Base-by-base conservation (phyloP, 2,888 invertebrate species). In the Apeira syringaria region DNA sequence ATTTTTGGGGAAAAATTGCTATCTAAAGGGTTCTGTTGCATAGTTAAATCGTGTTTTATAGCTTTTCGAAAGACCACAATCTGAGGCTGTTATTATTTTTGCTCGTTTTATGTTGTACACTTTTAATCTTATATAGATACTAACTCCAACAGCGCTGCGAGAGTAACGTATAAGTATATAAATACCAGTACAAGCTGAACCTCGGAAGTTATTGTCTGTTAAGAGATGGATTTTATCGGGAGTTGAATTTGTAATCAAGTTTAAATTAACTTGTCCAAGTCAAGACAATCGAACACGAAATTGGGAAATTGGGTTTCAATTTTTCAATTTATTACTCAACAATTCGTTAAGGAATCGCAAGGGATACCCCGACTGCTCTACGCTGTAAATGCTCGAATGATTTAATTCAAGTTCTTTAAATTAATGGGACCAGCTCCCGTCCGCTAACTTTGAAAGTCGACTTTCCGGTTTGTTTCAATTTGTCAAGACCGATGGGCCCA, bases 401-500 rank as follows among this genome's bases (percentile, higher is more conserved):
- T 80, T 85, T 77, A 78, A 84, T 83, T 80, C 72, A 76, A 83
- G 72, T 81, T 83, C 68, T 77, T 74, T 73, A 68, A 79, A 81
- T 85, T 84, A 83, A 85, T 83, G 80, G 45, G 78, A 77, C 80
- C 67, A 66, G 64, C 68, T 70, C 66, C 67, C 70, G 69, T 70
- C 76, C 74, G 61, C 59, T 62, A 76, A 83, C 70, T 84, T 77
- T 61, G 61, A 49, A 74, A 77, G 69, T 72, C 68, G 73, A 84
- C 80, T 83, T 82, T 74, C 60, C 73, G 77, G 79, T 80, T 82
- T 80, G 80, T 83, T 80, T 76, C 77, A 83, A 85, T 85, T 85
- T 83, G 78, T 81, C 76, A 74, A 64, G 64, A 68, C 67, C 77
- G 77, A 81, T 82, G 67, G 74, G 78, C 75, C 72, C 80, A 74